These are phyloP conservation scores for Eudorcas thomsonii DNA, from an alignment of 2,113 vertebrate genomes.

Conservation along the genomic window DNA sequence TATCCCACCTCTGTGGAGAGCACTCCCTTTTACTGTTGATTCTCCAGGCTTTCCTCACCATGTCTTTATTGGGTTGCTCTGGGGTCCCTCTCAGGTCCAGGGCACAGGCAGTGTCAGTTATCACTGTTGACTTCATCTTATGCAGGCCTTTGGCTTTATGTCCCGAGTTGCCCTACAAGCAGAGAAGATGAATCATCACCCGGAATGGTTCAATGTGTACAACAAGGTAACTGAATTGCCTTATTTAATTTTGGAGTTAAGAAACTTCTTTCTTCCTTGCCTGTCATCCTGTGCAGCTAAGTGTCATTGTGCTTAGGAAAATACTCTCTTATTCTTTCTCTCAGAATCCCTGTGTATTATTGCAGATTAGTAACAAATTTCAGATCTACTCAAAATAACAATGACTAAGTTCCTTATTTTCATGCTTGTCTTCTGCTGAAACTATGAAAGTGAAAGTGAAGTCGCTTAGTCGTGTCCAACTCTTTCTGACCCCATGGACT, in stretches of 20 bases:
- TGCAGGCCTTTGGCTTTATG: conserved; percentile 98
- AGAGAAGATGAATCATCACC: conserved; percentile 99
- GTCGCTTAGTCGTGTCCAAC: too few relatives aligned
- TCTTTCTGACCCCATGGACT: too few relatives aligned
- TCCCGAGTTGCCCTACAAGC: conserved; percentile 95
- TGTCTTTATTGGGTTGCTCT: neutral
- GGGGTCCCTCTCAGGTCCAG: neutral
- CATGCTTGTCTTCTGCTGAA: neutral
- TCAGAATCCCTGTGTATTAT: neutral
- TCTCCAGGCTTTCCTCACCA: neutral
- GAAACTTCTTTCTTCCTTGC: neutral
- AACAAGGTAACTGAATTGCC: conserved; percentile 90
- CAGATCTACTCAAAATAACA: neutral
- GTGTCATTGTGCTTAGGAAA: conserved; percentile 11
- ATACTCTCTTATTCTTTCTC: neutral
- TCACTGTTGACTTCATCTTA: conserved; percentile 55
- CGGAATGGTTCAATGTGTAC: conserved; percentile 98
- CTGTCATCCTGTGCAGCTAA: neutral
- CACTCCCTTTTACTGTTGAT: neutral
- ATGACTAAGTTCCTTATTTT: neutral
- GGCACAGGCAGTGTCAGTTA: neutral
- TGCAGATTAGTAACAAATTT: neutral
- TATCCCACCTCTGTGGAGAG: neutral
- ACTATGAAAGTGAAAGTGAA: neutral
- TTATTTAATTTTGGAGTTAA: neutral